Conservation (phyloP, 2,888 invertebrate species). For the Seladonia tumulorum region DNA sequence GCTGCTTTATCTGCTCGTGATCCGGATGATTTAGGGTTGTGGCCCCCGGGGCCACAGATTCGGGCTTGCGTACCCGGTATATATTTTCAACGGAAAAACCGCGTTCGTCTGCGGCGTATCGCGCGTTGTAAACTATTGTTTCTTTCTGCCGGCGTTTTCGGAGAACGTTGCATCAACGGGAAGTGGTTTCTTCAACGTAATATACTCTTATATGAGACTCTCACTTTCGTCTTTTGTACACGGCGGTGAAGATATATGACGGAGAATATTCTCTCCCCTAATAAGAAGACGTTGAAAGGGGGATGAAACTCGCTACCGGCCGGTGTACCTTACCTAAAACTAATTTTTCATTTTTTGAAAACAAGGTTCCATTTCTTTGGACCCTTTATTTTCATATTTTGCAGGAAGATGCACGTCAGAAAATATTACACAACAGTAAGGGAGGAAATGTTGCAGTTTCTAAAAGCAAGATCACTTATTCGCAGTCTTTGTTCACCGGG, state of each 20-base stretch:
- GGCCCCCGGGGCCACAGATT: neutral
- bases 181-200: neutral
- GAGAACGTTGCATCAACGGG: neutral
- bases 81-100: neutral
- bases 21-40: constrained; percentile 1
- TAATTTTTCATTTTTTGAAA: constrained; percentile 8
- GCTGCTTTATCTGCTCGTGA: constrained; percentile 12
- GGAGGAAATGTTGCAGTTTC: neutral
- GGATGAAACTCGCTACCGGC: constrained; percentile 11
- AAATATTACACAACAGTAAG: neutral
- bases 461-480: neutral
- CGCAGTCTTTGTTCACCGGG: neutral
- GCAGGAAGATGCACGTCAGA: neutral
- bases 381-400: constrained; percentile 13
- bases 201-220: neutral
- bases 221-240: constrained; percentile 2
- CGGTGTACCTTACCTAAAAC: neutral
- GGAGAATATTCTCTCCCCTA: neutral
- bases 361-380: neutral
- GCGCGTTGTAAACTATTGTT: neutral
- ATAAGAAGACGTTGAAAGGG: constrained; percentile 12
- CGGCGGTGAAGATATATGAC: neutral
- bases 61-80: neutral
- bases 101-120: neutral
- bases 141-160: neutral